Percentiles rank a stretch among this genome's conserved stretches.
Conservation (phyloP, 2,113 vertebrate genomes). For the Parotia lawesii region DNA sequence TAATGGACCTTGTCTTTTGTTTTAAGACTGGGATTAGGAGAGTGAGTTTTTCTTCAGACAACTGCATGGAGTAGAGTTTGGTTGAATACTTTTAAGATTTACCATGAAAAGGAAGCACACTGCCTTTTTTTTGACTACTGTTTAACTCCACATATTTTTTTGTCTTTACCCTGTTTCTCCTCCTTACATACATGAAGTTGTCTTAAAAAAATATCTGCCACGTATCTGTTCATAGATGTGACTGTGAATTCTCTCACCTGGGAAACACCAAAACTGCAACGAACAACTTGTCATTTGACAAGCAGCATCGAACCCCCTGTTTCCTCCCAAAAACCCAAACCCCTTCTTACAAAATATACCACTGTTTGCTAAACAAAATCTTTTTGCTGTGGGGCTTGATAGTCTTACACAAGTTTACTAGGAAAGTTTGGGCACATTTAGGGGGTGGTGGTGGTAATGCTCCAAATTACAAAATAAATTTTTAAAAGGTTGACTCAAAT, state of each 20-base stretch:
- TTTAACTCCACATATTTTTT: conserved; percentile 68
- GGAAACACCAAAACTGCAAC: conserved; percentile 46
- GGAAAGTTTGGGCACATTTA: background rate
- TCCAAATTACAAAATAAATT: conserved; percentile 51
- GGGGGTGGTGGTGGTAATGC: background rate
- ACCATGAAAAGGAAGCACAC: conserved; percentile 73
- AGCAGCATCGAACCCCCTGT: background rate
- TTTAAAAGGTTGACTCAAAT: conserved; percentile 58
- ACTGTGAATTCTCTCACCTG: conserved; percentile 68
- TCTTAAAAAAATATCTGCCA: conserved; percentile 34
- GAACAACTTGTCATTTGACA: background rate
- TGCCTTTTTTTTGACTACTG: conserved; percentile 63
- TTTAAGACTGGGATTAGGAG: conserved; percentile 94
- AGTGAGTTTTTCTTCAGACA: conserved; percentile 80
- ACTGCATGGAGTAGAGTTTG: conserved; percentile 78
- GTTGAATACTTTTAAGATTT: conserved; percentile 79
- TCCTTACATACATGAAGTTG: conserved; percentile 34
- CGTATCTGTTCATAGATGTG: background rate
- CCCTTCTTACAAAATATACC: conserved; percentile 27
- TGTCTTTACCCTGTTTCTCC: conserved; percentile 34
- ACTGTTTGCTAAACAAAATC: conserved; percentile 61
- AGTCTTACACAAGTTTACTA: background rate
- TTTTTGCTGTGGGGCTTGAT: background rate
- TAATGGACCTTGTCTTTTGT: conserved; percentile 98
- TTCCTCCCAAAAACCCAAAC: background rate